Evolutionary conservation across 2,113 vertebrate species (phyloP), one percentile per base, ranked within the genome.

Genomic region (Tupaia tana): DNA sequence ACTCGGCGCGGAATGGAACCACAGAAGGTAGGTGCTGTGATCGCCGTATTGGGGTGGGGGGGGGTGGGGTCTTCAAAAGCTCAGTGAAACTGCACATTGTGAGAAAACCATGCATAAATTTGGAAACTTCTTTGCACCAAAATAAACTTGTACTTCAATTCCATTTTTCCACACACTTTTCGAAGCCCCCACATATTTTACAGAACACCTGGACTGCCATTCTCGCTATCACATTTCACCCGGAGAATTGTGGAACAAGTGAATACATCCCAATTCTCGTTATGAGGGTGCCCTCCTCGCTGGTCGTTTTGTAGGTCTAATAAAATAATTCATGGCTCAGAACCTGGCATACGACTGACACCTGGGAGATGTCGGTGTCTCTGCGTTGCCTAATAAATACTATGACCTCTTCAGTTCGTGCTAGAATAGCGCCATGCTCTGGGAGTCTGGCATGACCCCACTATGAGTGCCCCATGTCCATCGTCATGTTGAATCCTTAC

Each of bases 1-100:
- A 90, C 92, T 98, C 73, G 31, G 86, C 54, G 59, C 89, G 15
- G 97, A 99, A 96, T 94, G 99, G 94, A 94, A 97, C 98, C 12
- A 2, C 63, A 54, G 86, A 96, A 54, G 98, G 98, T 99, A 98
- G 66, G 98, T 88, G 69, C 97, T 93, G 75, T 66, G 83, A 95
- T 43, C 34, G 15, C 63, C 15, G 13, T 31, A 58, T 43, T 43
- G 43, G 43, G 43, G 43, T 43, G 43, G 43, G 43, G 43, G 43
- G 43, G 43, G 43, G 43, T 43, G n/a, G n/a, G n/a, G 43, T 43
- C 43, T 43, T 43, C 43, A 43, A 43, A 43, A 43, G 43, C 43
- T 43, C 43, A 43, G 43, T 43, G 43, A 43, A 43, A 43, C 43
- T 43, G 43, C 43, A 43, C 43, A 43, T 43, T 43, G 43, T 43